Evolutionary conservation across 2,113 vertebrate genomes (phyloP).

Genomic region (Conger conger): DNA sequence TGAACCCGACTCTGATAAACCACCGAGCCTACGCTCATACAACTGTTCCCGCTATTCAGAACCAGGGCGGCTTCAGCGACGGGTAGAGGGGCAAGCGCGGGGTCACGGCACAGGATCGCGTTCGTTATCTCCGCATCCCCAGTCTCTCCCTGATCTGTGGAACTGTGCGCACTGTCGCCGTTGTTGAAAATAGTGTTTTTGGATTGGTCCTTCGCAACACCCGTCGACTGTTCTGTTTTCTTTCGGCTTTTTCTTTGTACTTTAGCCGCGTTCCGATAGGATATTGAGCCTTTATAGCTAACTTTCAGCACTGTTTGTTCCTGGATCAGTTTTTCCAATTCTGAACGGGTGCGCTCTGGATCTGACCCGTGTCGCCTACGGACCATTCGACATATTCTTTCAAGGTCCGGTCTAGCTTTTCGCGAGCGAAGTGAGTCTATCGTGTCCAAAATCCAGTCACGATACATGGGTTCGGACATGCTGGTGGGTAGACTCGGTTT

Average conservation of each 20-base stretch:
- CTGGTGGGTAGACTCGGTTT: conserved; percentile 54
- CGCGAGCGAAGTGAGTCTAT: conserved; percentile 90
- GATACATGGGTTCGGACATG: conserved; percentile 78
- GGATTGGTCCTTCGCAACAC: conserved; percentile 67
- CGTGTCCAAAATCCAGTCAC: conserved; percentile 88
- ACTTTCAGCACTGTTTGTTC: conserved; percentile 87
- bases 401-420: conserved; percentile 89
- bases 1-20: conserved; percentile 14
- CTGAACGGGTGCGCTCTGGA: conserved; percentile 82
- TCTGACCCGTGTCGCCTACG: conserved; percentile 86
- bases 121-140: conserved; percentile 66
- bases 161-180: conserved; percentile 70
- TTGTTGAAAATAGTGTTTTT: conserved; percentile 69
- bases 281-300: conserved; percentile 90
- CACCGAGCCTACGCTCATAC: conserved; percentile 9
- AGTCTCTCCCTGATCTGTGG: conserved; percentile 62
- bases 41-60: conserved; percentile 11
- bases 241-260: conserved; percentile 77
- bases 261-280: conserved; percentile 86
- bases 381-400: conserved; percentile 91
- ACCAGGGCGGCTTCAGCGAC: neutral
- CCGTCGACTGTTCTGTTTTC: conserved; percentile 70
- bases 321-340: conserved; percentile 88
- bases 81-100: neutral
- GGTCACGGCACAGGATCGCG: conserved; percentile 22